These are phyloP conservation scores for Temnothorax curvispinosus DNA, from an alignment of 1,140 invertebrate genomes.

Conservation along the genomic window DNA sequence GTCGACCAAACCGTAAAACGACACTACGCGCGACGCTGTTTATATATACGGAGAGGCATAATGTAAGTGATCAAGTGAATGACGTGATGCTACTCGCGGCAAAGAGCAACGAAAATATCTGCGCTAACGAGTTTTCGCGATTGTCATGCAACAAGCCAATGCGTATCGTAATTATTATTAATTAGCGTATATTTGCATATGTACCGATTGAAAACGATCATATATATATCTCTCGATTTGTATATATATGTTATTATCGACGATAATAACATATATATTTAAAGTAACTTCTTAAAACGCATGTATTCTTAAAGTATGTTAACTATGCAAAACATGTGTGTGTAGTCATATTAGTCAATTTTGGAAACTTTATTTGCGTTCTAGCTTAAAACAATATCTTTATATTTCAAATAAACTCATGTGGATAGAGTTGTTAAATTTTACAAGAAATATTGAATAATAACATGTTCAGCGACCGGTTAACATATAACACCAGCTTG, in stretches of 20 bases:
- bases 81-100: not conserved
- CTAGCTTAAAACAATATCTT: not conserved
- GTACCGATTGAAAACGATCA: not conserved
- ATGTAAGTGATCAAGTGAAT: not conserved
- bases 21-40: not conserved
- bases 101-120: slow-evolving; percentile 25
- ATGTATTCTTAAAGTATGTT: not conserved
- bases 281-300: not conserved
- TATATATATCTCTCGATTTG: not conserved
- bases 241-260: not conserved
- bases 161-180: slow-evolving; percentile 28
- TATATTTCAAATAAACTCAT: not conserved
- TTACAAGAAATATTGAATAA: not conserved
- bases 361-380: not conserved
- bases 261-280: not conserved
- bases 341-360: not conserved
- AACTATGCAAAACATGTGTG: not conserved
- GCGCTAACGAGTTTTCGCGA: slow-evolving; percentile 30
- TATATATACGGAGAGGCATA: not conserved
- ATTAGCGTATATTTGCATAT: not conserved
- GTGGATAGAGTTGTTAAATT: not conserved
- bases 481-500: not conserved
- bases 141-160: not conserved
- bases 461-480: not conserved
- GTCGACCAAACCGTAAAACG: slow-evolving; percentile 28